Evolutionary conservation across 30 jellyfish, hydroid and myxozoan species (phyloP).

Genomic region (Pelagia noctiluca): DNA sequence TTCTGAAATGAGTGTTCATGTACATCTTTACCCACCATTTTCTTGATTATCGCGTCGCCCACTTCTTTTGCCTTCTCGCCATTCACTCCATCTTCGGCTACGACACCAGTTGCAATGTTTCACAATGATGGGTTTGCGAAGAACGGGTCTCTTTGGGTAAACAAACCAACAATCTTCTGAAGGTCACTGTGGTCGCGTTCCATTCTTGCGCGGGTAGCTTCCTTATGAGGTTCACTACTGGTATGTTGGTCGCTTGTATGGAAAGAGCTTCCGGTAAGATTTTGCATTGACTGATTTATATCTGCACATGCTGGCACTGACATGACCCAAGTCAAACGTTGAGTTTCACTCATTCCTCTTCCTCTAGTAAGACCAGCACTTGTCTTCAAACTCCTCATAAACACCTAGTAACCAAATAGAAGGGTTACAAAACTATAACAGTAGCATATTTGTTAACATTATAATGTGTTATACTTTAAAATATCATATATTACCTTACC

Average conservation of each 20-base stretch:
- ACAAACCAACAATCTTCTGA: neutral
- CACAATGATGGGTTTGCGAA: neutral
- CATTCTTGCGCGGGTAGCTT: slow-evolving; percentile 21
- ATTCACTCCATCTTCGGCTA: neutral
- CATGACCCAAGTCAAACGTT: slow-evolving; percentile 33
- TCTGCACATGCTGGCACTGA: slow-evolving; percentile 52
- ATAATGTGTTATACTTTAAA: too few species aligned
- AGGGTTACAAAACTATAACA: too few species aligned
- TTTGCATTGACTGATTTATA: slow-evolving; percentile 34
- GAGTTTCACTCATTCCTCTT: slow-evolving; percentile 49
- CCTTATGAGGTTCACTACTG: too few species aligned
- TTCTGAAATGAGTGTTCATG: neutral
- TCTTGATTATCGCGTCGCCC: neutral
- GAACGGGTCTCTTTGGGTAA: neutral
- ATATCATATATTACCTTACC: too few species aligned
- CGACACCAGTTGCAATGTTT: neutral
- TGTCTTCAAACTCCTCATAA: slow-evolving; percentile 38
- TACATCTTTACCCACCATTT: neutral
- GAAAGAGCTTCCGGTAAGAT: slow-evolving; percentile 37
- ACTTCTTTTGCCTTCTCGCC: neutral
- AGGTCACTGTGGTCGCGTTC: neutral
- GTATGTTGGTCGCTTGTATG: slow-evolving; percentile 57
- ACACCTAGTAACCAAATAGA: too few species aligned
- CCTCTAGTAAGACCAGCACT: slow-evolving; percentile 45
- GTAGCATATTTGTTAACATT: too few species aligned